Evolutionary conservation across 2,888 invertebrate species (phyloP), one percentile per base, ranked within the genome.

Genomic region (Eristalis intricaria): DNA sequence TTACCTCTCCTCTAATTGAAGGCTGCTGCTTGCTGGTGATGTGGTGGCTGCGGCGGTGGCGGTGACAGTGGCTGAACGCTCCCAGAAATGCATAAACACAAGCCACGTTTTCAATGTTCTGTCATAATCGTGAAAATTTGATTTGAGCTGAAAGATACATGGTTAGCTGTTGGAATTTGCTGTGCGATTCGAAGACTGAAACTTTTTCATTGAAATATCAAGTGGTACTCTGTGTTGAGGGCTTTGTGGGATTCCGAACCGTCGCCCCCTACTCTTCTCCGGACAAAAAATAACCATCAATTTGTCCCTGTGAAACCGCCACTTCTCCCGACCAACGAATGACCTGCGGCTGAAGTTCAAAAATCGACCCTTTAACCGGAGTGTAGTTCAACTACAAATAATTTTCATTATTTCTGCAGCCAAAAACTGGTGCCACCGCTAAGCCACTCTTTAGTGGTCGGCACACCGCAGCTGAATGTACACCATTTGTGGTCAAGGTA

Each of bases 91-190:
- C n/a, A 43, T 50, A 70, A 60, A 82, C 58, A 66, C 63, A 43
- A 63, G 65, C 78, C 85, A 85, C 85, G 85, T 85, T 85, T 85
- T 81, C 38, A 77, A 40, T 85, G 85, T 85, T 85, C 81, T 85
- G 85, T 82, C 85, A 85, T 85, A 81, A 69, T 84, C 19, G 69
- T 60, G 26, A 70, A 71, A 26, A 40, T 84, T 78, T 78, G 77
- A 78, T 74, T 85, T 74, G 64, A 50, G 26, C 69, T 69, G 69
- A 78, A 50, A 81, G 80, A 68, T 81, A 85, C 76, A 77, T 19
- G 63, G 43, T 58, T 60, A 26, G 56, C 63, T 43, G 35, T 43
- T 32, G 43, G 61, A 43, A 35, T 76, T 56, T 13, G 4, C 15
- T 38, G 8, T 71, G 66, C 13, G 43, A 61, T 76, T 65, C 35